These are phyloP conservation scores for Pogona vitticeps DNA, from an alignment of 2,113 vertebrate species.

Conservation along the genomic window DNA sequence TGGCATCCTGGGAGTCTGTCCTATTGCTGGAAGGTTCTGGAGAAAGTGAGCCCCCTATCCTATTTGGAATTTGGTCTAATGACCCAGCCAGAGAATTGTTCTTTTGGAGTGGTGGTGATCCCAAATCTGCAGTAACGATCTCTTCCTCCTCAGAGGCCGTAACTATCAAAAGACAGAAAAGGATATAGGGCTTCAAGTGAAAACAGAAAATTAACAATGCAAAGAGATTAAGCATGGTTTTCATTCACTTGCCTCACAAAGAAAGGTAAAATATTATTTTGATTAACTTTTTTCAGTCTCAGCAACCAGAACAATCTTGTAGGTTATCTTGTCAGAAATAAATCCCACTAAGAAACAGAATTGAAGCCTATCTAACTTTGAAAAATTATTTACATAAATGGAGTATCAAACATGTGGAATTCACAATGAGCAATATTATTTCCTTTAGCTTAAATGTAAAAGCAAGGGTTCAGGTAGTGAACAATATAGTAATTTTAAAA, in stretches of 20 bases:
- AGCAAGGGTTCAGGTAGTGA: too few species aligned
- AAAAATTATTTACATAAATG: neutral
- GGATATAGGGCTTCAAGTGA: neutral
- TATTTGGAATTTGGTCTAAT: conserved; percentile 69
- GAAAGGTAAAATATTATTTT: neutral
- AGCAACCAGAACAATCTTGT: too few species aligned
- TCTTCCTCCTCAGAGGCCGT: conserved; percentile 75
- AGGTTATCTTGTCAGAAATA: neutral
- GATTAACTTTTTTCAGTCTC: too few species aligned
- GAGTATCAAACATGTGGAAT: neutral
- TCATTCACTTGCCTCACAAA: neutral
- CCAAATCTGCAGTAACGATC: conserved; percentile 76
- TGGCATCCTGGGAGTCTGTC: conserved; percentile 75
- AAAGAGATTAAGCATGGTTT: neutral
- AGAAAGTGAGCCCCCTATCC: conserved; percentile 78
- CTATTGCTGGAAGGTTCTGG: conserved; percentile 75
- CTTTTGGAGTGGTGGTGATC: conserved; percentile 74
- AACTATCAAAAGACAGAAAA: conserved; percentile 53
- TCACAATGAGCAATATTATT: too few species aligned
- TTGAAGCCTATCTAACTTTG: neutral
- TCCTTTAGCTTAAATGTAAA: neutral
- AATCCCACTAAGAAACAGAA: neutral
- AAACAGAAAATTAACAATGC: neutral
- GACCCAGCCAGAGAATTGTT: conserved; percentile 62
- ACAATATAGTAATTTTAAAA: too few species aligned